Conservation (phyloP, 1,140 invertebrate species). For the Diachasma alloeum region DNA sequence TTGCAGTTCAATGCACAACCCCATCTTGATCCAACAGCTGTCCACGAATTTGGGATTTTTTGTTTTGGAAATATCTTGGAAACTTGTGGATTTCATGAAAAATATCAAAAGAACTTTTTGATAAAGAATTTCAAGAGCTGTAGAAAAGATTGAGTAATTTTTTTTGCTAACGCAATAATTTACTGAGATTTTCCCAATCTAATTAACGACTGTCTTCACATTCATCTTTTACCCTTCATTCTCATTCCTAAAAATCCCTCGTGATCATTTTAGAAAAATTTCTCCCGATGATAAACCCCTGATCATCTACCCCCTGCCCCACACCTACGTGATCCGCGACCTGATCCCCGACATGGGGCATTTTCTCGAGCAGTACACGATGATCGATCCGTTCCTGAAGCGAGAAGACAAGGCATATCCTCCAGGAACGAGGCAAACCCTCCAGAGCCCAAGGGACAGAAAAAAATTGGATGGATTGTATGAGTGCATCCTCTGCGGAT, state of each 20-base stretch:
- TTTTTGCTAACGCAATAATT: no score
- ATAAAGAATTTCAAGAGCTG: no score
- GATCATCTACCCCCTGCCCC: conserved; percentile 88
- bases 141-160: no score
- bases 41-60: no score
- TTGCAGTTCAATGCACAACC: no score
- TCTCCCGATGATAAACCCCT: conserved; percentile 64
- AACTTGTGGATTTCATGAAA: no score
- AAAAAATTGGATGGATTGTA: conserved; percentile 81
- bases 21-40: no score
- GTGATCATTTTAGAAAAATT: conserved; percentile 46
- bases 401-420: conserved; percentile 69
- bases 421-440: conserved; percentile 67
- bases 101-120: no score
- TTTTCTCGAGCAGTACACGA: conserved; percentile 86
- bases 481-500: conserved; percentile 80
- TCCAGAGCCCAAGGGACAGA: conserved; percentile 75
- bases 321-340: conserved; percentile 93
- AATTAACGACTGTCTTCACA: no score
- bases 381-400: conserved; percentile 87
- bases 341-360: conserved; percentile 88
- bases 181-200: no score
- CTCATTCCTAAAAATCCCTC: background rate
- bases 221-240: no score
- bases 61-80: no score